phyloP scores from a whole-genome alignment of 2,113 vertebrate species.

The Alaudala cheleensis region DNA sequence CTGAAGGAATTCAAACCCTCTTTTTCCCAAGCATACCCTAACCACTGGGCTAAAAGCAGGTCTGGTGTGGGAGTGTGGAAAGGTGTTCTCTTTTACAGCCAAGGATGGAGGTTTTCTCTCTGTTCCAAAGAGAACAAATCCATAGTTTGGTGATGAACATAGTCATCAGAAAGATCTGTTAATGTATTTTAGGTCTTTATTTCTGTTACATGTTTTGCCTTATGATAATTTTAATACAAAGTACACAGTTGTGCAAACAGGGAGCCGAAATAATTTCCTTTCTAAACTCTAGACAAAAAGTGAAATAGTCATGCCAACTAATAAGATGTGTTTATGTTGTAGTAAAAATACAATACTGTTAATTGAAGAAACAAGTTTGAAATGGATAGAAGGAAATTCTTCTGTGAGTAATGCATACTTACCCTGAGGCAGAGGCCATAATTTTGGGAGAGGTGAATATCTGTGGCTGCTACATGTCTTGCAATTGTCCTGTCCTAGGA shows the following conservation, averaged over 20 bases:
- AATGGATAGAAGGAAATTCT: neutral
- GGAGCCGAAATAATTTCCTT: neutral
- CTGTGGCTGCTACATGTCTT: neutral
- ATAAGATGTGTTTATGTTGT: neutral
- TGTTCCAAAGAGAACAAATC: neutral
- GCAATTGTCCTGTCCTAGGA: neutral
- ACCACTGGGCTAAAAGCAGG: neutral
- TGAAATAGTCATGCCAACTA: neutral
- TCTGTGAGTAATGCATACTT: neutral
- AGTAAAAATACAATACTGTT: conserved; percentile 1
- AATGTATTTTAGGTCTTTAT: neutral
- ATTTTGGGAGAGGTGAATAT: neutral
- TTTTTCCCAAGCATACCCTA: neutral
- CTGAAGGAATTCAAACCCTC: neutral
- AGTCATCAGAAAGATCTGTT: neutral
- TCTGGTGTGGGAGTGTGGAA: neutral
- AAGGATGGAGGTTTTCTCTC: neutral
- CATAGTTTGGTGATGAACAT: neutral
- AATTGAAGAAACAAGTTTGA: neutral
- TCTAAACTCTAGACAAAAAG: neutral
- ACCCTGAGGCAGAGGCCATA: neutral
- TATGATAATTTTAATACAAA: neutral
- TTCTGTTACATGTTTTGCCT: neutral
- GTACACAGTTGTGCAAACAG: neutral
- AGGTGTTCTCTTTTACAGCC: neutral